phyloP scores from a whole-genome alignment of 2,888 invertebrate genomes.

The Pseudococcus longispinus region DNA sequence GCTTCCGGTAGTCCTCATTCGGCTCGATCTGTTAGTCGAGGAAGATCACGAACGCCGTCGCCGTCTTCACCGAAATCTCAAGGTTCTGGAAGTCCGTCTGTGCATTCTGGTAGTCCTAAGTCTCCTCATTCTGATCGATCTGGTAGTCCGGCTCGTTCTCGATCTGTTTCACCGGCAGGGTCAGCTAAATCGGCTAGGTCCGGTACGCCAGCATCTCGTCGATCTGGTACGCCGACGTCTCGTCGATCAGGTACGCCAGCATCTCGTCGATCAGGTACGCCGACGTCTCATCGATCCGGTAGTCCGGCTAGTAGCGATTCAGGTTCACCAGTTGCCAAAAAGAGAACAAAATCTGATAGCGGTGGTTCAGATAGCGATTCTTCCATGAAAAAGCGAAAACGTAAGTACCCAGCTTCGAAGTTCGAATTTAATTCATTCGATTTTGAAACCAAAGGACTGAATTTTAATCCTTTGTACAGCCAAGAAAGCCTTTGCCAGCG shows the following conservation, averaged over 20 bases:
- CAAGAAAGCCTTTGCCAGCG: constrained; percentile 47
- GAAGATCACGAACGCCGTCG: constrained; percentile 58
- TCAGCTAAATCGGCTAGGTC: constrained; percentile 51
- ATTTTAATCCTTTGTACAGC: constrained; percentile 19
- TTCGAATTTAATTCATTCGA: background rate
- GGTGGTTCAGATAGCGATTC: constrained; percentile 45
- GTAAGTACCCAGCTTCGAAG: background rate
- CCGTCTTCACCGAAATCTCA: constrained; percentile 52
- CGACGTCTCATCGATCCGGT: background rate
- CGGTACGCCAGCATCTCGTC: constrained; percentile 2
- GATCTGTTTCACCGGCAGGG: constrained; percentile 63
- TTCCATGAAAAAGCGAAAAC: constrained; percentile 51
- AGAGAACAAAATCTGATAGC: constrained; percentile 57
- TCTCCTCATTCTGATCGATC: constrained; percentile 64
- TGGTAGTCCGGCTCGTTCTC: constrained; percentile 61
- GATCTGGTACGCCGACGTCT: constrained; percentile 14
- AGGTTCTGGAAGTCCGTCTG: constrained; percentile 34
- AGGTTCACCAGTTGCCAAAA: constrained; percentile 60
- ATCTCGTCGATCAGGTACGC: background rate
- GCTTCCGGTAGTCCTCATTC: constrained; percentile 28
- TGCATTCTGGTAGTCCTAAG: constrained; percentile 62
- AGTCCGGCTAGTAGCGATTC: constrained; percentile 57
- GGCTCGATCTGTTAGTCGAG: constrained; percentile 57
- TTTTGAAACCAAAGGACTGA: background rate
- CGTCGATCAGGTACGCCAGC: constrained; percentile 9